These are phyloP conservation scores for Syritta pipiens DNA, from an alignment of 2,888 invertebrate species.

Conservation along the genomic window DNA sequence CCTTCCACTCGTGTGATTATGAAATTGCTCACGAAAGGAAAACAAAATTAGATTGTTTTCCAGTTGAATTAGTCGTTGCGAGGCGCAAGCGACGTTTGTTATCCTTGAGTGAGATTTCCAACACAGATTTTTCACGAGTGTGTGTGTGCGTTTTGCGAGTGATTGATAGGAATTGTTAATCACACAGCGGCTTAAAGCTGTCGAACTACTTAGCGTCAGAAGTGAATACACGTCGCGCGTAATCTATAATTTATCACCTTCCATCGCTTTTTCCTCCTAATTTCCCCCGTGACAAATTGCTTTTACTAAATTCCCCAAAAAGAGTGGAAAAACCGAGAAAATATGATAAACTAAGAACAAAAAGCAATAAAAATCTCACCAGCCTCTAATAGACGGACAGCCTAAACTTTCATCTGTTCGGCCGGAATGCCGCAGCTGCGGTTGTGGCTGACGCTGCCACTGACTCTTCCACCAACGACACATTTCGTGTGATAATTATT, in stretches of 20 bases:
- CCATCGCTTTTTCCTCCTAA: slow-evolving; percentile 7
- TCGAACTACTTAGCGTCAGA: slow-evolving; percentile 41
- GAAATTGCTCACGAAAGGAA: slow-evolving; percentile 66
- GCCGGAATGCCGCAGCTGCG: slow-evolving; percentile 22
- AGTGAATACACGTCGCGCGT: neutral
- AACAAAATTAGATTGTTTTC: slow-evolving; percentile 78
- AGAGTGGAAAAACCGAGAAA: slow-evolving; percentile 5
- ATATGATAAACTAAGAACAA: slow-evolving; percentile 28
- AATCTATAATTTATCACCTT: slow-evolving; percentile 46
- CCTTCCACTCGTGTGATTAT: slow-evolving; percentile 47
- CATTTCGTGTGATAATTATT: slow-evolving; percentile 45
- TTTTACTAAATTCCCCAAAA: slow-evolving; percentile 18
- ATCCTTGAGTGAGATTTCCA: slow-evolving; percentile 36
- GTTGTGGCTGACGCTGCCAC: neutral
- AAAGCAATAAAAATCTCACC: slow-evolving; percentile 56
- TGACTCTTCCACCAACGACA: slow-evolving; percentile 51
- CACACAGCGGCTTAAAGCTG: slow-evolving; percentile 22
- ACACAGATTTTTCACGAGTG: slow-evolving; percentile 15
- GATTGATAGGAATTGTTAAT: slow-evolving; percentile 38
- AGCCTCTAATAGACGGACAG: slow-evolving; percentile 34
- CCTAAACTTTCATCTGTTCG: slow-evolving; percentile 42
- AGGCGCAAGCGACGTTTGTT: slow-evolving; percentile 32
- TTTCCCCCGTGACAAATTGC: slow-evolving; percentile 51
- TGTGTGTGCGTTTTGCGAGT: slow-evolving; percentile 3
- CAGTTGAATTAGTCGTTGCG: slow-evolving; percentile 76